phyloP scores from a whole-genome alignment of 1,140 invertebrate genomes.

The Neotoxoptera formosana region DNA sequence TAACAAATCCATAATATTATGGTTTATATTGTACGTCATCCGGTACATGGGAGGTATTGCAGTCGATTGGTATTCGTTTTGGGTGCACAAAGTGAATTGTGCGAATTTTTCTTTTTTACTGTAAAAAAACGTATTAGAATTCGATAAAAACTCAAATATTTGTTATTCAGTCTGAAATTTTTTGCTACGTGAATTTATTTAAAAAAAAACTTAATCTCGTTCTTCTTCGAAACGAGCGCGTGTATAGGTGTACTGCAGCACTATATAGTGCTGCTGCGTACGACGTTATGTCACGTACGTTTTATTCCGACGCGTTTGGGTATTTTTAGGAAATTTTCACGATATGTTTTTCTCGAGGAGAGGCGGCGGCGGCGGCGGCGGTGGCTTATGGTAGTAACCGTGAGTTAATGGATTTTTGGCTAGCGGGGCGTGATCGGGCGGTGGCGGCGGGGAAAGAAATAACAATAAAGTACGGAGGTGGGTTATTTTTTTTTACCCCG shows the following conservation, averaged over 20 bases:
- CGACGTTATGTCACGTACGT: constrained; percentile 17
- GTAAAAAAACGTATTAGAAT: background rate
- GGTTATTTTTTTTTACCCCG: constrained; percentile 30
- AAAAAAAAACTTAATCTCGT: background rate
- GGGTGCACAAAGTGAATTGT: background rate
- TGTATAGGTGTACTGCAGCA: too few species aligned
- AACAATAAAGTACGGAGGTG: constrained; percentile 37
- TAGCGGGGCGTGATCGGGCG: background rate
- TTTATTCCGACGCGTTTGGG: background rate
- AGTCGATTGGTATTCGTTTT: background rate
- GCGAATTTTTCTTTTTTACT: background rate
- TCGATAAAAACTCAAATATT: background rate
- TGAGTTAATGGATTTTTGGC: constrained; percentile 44
- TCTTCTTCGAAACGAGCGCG: background rate
- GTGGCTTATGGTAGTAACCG: background rate
- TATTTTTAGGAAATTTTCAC: background rate
- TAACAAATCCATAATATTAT: background rate
- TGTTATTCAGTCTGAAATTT: background rate
- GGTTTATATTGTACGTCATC: background rate
- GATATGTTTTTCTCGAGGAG: background rate
- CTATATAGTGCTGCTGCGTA: background rate
- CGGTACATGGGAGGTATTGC: background rate
- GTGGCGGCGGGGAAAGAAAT: background rate
- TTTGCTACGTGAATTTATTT: background rate
- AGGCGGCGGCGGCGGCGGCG: background rate